A percentile compares a stretch with the other conserved stretches of the same genome.
Evolutionary conservation across 1,140 invertebrate genomes (phyloP).

Genomic region (Octopus sinensis): DNA sequence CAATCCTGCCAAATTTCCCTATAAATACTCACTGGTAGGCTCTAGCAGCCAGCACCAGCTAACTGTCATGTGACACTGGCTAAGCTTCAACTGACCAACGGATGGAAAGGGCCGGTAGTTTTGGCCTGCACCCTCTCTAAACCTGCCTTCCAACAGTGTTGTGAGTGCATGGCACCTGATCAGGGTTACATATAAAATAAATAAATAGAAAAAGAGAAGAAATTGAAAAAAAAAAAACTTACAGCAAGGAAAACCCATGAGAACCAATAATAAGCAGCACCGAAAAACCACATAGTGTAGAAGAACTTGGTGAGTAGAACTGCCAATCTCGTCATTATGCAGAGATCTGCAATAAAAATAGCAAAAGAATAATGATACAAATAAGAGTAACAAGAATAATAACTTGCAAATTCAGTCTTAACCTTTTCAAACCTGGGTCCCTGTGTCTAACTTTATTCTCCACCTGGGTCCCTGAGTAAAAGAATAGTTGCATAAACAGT

Average conservation of each 20-base stretch:
- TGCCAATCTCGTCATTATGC: slow-evolving; percentile 53
- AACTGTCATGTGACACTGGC: background rate
- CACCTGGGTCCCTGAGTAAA: too few species aligned
- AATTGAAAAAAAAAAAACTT: slow-evolving; percentile 22
- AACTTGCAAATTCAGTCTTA: too few species aligned
- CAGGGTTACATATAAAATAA: background rate
- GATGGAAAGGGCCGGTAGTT: background rate
- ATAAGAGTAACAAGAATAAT: background rate
- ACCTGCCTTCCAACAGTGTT: background rate
- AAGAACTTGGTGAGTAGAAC: slow-evolving; percentile 56
- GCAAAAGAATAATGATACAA: background rate
- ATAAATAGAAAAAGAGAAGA: background rate
- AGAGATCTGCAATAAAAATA: slow-evolving; percentile 43
- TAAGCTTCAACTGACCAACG: background rate
- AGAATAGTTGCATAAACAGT: too few species aligned
- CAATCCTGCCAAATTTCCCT: too few species aligned
- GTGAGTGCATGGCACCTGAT: background rate
- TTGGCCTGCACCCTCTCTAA: background rate
- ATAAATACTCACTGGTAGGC: background rate
- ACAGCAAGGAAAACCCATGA: slow-evolving; percentile 56
- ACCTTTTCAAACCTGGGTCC: too few species aligned
- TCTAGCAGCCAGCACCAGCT: background rate
- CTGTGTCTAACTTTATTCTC: too few species aligned
- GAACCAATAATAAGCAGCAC: slow-evolving; percentile 57
- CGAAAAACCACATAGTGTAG: slow-evolving; percentile 61